These are phyloP conservation scores for Spinus pinus DNA, from an alignment of 2,797 vertebrate species.

Conservation along the genomic window DNA sequence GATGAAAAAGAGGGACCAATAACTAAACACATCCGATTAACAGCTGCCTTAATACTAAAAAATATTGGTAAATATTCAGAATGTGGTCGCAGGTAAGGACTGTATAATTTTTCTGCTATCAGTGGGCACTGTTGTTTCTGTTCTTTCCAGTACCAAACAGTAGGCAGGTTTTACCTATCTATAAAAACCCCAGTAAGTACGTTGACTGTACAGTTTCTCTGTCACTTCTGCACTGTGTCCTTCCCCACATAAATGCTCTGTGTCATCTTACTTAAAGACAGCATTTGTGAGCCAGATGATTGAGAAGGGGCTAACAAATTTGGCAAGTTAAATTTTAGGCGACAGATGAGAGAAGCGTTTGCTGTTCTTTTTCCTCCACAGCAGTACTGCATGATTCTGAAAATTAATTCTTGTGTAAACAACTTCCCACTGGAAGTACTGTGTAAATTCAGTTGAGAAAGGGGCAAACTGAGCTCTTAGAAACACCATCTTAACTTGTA, in stretches of 20 bases:
- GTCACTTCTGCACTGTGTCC: not conserved
- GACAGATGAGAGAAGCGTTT: not conserved
- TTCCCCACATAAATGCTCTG: not conserved
- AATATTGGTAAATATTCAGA: constrained; percentile 99
- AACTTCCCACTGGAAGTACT: not conserved
- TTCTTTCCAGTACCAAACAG: not conserved
- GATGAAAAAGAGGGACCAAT: constrained; percentile 99
- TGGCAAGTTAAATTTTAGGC: not conserved
- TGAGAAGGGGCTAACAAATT: not conserved
- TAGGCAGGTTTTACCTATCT: not conserved
- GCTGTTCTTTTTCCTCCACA: not conserved
- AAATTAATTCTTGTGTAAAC: not conserved
- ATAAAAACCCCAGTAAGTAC: not conserved
- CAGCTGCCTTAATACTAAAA: constrained; percentile 99
- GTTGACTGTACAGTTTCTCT: not conserved
- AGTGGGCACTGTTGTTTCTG: not conserved
- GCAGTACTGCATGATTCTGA: not conserved
- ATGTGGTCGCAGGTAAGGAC: constrained; percentile 95
- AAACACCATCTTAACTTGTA: not conserved
- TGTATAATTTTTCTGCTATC: not conserved
- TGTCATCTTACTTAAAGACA: not conserved
- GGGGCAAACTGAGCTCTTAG: not conserved
- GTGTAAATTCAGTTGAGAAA: not conserved
- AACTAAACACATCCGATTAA: constrained; percentile 99
- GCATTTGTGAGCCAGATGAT: not conserved